Base-by-base conservation (phyloP, 2,113 vertebrate genomes). In the Pyrgilauda ruficollis region DNA sequence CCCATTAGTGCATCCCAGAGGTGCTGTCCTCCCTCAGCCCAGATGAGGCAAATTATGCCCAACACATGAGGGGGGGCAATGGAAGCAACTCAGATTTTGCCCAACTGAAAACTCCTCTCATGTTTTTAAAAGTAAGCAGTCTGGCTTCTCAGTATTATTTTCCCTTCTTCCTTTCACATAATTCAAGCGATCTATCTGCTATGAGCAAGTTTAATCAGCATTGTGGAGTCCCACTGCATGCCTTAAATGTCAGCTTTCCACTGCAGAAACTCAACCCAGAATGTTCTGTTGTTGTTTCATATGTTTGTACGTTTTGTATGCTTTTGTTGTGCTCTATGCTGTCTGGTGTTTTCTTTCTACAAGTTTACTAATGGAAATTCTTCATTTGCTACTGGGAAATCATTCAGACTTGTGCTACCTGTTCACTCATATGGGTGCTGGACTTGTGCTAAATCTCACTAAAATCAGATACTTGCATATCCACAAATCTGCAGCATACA, bases 1-100 rank as follows among this genome's bases (percentile, higher is more conserved):
- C 11, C 10, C 31, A 19, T 27, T 14, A 52, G 3, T 4, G 0
- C 19, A 28, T 53, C 15, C 31, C 55, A 41, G 11, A 70, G 13
- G 21, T 64, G 39, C 52, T 95, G 30, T 33, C 4, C 7, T 62
- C 10, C 10, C 33, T 70, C 26, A 74, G 28, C 52, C 6, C 35
- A 63, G 31, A 49, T 6, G 13, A 63, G 23, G 26, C 10, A 67
- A 87, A 75, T 23, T 26, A 85, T 15, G 8, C 33, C 35, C n/a
- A 78, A n/a, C 18, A 50, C 18, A 13, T 11, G 17, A 33, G 3
- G 3, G 5, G 5, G 23, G 3, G 8, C 5, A 68, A n/a, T 3
- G 1, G 21, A 10, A 81, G 22, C 10, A 59, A 43, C 23, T 39
- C 23, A n/a, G 15, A 47, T 28, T 67, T 67, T 43, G 3, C 49